Percentiles rank a stretch among this genome's conserved stretches.
Conservation (phyloP, 1,140 invertebrate genomes). For the Cheumatopsyche charites region DNA sequence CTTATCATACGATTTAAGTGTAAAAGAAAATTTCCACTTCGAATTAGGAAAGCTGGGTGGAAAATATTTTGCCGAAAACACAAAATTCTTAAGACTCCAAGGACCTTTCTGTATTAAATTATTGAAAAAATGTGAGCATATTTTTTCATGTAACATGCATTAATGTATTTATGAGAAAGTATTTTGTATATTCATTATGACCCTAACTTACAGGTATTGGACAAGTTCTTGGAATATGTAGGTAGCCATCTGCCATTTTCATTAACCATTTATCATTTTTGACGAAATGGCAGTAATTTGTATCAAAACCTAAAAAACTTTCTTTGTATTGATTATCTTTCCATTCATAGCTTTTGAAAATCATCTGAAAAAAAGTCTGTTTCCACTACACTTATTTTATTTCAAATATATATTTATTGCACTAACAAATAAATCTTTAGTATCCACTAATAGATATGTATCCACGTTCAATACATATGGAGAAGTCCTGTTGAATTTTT, state of each 20-base stretch:
- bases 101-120: neutral
- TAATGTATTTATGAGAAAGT: neutral
- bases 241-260: neutral
- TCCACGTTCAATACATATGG: slow-evolving; percentile 16
- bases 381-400: no score
- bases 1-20: neutral
- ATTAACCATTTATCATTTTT: neutral
- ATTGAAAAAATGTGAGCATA: neutral
- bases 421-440: neutral
- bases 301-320: slow-evolving; percentile 11
- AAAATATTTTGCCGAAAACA: neutral
- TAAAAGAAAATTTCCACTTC: slow-evolving; percentile 13
- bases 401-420: no score
- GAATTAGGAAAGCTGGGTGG: neutral
- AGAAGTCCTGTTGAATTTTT: slow-evolving; percentile 2
- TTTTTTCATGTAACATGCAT: neutral
- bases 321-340: slow-evolving; percentile 27
- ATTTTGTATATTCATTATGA: no score
- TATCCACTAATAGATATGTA: neutral
- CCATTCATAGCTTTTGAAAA: slow-evolving; percentile 23
- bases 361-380: neutral
- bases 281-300: neutral
- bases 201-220: slow-evolving; percentile 2
- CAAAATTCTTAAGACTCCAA: neutral
- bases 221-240: slow-evolving; percentile 8